Conservation (phyloP, 2,888 invertebrate genomes). For the Linnaemya tessellans region DNA sequence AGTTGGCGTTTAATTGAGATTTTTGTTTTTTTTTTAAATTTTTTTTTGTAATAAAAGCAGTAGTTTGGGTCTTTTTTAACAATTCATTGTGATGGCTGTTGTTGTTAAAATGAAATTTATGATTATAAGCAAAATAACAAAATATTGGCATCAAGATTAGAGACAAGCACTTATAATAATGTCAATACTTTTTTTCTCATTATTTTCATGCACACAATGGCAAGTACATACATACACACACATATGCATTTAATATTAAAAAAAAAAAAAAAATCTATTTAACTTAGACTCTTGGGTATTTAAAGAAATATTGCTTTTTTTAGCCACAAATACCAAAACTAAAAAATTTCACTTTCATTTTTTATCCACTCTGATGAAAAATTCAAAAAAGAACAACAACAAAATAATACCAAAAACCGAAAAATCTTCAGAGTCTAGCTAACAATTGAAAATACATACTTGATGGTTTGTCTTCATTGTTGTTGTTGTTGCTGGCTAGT, state of each 20-base stretch:
- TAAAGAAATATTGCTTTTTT: slow-evolving; percentile 20
- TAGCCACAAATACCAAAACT: neutral
- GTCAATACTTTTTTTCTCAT: slow-evolving; percentile 62
- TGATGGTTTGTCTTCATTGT: slow-evolving; percentile 39
- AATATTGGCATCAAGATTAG: slow-evolving; percentile 64
- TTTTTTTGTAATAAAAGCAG: slow-evolving; percentile 15
- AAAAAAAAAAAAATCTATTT: slow-evolving; percentile 12
- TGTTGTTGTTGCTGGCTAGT: slow-evolving; percentile 17
- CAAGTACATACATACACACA: neutral
- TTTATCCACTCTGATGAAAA: slow-evolving; percentile 29
- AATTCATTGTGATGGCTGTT: slow-evolving; percentile 54
- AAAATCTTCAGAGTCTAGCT: slow-evolving; percentile 20
- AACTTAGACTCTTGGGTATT: neutral
- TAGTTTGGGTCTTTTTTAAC: slow-evolving; percentile 24
- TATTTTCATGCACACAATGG: slow-evolving; percentile 4
- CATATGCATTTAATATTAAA: neutral
- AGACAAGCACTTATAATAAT: slow-evolving; percentile 49
- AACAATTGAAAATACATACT: slow-evolving; percentile 62
- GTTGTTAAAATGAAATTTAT: slow-evolving; percentile 55
- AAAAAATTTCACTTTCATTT: slow-evolving; percentile 70
- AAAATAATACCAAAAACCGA: neutral
- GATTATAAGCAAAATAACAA: slow-evolving; percentile 59
- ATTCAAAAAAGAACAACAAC: neutral
- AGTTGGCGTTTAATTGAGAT: slow-evolving; percentile 68
- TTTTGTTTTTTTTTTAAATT: slow-evolving; percentile 17